These are phyloP conservation scores for Spheniscus mendiculus DNA, from an alignment of 2,113 vertebrate genomes.

Conservation along the genomic window DNA sequence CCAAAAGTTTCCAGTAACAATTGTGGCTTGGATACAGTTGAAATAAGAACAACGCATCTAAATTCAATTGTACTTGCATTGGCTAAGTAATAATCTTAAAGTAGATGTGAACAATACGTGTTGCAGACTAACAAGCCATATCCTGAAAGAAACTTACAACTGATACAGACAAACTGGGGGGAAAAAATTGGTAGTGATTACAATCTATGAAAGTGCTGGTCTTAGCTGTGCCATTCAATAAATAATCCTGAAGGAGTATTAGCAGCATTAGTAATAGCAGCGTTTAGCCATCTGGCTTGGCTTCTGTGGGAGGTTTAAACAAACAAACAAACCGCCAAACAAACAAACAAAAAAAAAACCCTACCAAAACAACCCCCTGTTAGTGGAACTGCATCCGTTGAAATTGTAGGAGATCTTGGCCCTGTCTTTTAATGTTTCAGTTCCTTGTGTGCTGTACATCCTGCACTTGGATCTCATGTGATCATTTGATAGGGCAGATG, in stretches of 20 bases:
- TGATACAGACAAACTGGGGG: neutral
- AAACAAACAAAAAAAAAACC: too few relatives aligned
- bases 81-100: neutral
- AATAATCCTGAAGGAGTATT: constrained; percentile 10
- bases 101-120: neutral
- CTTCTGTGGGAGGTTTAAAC: neutral
- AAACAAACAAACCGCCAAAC: neutral
- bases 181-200: neutral
- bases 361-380: neutral
- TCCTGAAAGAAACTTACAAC: neutral
- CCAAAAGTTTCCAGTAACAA: constrained; percentile 17
- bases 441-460: neutral
- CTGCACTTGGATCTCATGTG: neutral
- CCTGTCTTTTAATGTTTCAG: neutral
- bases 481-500: neutral
- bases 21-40: constrained; percentile 39
- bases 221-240: neutral
- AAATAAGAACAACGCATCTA: neutral
- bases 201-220: neutral
- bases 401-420: neutral
- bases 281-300: neutral
- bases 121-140: neutral
- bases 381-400: neutral
- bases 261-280: neutral
- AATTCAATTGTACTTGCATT: neutral